phyloP scores from a whole-genome alignment of 2,888 invertebrate genomes.

The Microctonus hyperodae region DNA sequence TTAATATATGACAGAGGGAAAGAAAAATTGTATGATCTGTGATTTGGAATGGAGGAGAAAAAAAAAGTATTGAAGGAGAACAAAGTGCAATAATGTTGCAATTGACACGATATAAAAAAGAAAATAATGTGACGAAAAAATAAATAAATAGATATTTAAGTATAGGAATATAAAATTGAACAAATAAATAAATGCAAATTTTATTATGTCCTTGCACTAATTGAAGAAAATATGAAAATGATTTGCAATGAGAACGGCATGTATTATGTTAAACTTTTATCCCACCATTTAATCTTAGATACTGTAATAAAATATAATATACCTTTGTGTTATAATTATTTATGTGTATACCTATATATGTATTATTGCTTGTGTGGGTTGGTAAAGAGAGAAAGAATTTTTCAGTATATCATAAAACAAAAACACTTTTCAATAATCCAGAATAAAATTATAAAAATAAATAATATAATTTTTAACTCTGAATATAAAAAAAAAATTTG shows the following conservation, averaged over 20 bases:
- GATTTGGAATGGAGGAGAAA: neutral
- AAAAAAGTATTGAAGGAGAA: neutral
- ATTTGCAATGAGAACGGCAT: constrained; percentile 36
- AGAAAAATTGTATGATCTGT: neutral
- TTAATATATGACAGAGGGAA: neutral
- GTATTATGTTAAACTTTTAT: neutral
- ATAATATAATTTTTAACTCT: neutral
- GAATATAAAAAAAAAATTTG: neutral
- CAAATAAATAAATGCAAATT: constrained; percentile 17
- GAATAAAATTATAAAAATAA: neutral
- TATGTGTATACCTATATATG: no score
- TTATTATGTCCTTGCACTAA: constrained; percentile 40
- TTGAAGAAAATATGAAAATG: constrained; percentile 27
- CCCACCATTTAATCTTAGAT: neutral
- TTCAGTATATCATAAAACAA: neutral
- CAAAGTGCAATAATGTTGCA: neutral
- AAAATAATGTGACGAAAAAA: neutral
- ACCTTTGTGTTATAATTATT: no score
- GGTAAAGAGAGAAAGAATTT: constrained; percentile 14
- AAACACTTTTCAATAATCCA: neutral
- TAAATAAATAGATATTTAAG: neutral
- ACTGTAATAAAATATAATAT: no score
- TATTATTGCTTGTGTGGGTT: neutral
- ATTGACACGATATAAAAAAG: neutral
- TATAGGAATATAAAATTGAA: neutral